These are phyloP conservation scores for Reinhardtius hippoglossoides DNA, from an alignment of 2,113 vertebrate species.

Conservation along the genomic window DNA sequence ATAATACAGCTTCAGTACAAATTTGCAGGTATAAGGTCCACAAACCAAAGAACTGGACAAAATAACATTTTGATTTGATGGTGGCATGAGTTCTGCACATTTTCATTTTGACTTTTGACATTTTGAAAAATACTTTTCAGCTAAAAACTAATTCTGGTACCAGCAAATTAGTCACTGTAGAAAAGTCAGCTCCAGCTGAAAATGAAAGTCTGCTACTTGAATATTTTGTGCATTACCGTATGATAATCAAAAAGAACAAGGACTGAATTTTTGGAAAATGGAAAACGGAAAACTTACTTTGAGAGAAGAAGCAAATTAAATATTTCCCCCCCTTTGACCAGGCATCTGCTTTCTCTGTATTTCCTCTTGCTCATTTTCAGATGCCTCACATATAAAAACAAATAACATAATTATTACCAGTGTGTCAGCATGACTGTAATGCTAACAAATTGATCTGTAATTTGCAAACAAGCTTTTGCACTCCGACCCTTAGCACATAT, in stretches of 20 bases:
- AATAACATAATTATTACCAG: background rate
- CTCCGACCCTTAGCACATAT: too few species aligned
- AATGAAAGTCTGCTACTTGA: slow-evolving; percentile 3
- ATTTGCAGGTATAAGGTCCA: too few species aligned
- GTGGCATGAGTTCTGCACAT: too few species aligned
- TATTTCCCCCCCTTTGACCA: background rate
- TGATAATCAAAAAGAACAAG: background rate
- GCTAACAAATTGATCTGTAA: background rate
- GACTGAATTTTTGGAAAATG: background rate
- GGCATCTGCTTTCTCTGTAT: background rate
- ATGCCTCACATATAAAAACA: slow-evolving; percentile 10
- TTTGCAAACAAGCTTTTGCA: background rate
- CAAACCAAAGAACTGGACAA: too few species aligned
- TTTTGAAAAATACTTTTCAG: background rate
- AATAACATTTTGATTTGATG: too few species aligned
- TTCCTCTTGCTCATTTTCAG: slow-evolving; percentile 4
- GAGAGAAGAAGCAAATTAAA: too few species aligned
- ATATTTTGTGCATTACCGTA: background rate
- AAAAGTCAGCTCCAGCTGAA: background rate
- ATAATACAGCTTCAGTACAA: too few species aligned
- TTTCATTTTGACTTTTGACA: background rate
- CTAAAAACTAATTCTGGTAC: background rate
- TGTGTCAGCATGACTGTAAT: background rate
- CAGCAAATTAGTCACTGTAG: background rate
- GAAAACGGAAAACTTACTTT: background rate